These are phyloP conservation scores for Phalangium opilio DNA, from an alignment of 2,888 invertebrate species.

Conservation along the genomic window DNA sequence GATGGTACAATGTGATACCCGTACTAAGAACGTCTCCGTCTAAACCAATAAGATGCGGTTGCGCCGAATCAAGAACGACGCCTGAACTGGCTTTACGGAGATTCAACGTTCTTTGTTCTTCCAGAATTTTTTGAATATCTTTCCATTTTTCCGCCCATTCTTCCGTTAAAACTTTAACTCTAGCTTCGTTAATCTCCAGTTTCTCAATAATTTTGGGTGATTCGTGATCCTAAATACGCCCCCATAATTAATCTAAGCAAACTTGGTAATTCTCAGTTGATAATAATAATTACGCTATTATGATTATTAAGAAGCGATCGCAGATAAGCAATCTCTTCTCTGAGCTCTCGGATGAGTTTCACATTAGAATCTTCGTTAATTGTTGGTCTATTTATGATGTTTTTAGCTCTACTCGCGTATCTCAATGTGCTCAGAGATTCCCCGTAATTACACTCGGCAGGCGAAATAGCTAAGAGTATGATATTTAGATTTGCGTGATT, in stretches of 20 bases:
- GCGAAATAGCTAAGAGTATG: constrained; percentile 44
- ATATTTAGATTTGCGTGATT: too few species aligned
- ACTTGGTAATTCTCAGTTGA: too few species aligned
- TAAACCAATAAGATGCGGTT: constrained; percentile 80
- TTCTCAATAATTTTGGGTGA: constrained; percentile 54
- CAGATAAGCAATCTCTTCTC: constrained; percentile 55
- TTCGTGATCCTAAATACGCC: background rate
- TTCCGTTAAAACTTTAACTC: constrained; percentile 57
- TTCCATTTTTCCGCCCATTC: constrained; percentile 85
- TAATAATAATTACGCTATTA: background rate
- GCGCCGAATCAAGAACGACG: constrained; percentile 73
- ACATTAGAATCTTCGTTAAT: constrained; percentile 81
- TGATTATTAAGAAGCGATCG: constrained; percentile 6
- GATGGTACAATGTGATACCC: constrained; percentile 75
- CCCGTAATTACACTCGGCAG: constrained; percentile 71
- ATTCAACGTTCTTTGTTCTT: constrained; percentile 73
- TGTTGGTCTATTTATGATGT: constrained; percentile 77
- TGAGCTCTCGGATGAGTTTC: constrained; percentile 63
- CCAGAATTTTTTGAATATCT: constrained; percentile 57
- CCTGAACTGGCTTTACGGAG: constrained; percentile 73
- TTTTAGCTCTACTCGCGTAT: constrained; percentile 77
- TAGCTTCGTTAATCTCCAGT: constrained; percentile 75
- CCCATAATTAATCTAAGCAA: too few species aligned
- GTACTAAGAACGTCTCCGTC: constrained; percentile 79
- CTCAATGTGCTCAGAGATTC: constrained; percentile 71